phyloP scores from a whole-genome alignment of 1,140 invertebrate species.

The Hylaeus anthracinus region DNA sequence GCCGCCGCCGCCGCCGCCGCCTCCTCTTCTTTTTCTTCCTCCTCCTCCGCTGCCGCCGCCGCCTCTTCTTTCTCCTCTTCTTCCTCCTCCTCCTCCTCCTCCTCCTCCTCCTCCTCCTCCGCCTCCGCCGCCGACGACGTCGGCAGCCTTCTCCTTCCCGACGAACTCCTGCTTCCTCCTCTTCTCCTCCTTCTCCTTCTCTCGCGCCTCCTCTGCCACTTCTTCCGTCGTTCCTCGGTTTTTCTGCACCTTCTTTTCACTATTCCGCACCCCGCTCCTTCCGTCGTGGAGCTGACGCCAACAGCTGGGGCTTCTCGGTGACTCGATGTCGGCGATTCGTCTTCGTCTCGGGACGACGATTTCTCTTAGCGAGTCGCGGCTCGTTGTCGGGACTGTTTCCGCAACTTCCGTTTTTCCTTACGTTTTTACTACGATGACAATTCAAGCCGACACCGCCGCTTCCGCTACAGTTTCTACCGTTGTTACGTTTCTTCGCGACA shows the following conservation, averaged over 20 bases:
- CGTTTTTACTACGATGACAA: conserved; percentile 37
- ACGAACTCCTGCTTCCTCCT: conserved; percentile 61
- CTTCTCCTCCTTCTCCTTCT: conserved; percentile 61
- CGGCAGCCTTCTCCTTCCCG: conserved; percentile 58
- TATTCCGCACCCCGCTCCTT: conserved; percentile 77
- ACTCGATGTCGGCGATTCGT: conserved; percentile 72
- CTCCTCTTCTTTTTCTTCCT: conserved; percentile 40
- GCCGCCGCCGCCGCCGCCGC: conserved; percentile 6
- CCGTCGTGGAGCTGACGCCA: conserved; percentile 76
- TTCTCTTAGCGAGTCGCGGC: conserved; percentile 64
- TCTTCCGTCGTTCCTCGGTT: conserved; percentile 64
- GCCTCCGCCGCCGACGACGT: conserved; percentile 59
- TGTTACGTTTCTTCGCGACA: conserved; percentile 64
- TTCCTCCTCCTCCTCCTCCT: conserved; percentile 19
- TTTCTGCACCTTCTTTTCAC: conserved; percentile 67
- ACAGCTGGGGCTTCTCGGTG: conserved; percentile 71
- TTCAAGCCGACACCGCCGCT: conserved; percentile 45
- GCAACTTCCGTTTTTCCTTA: conserved; percentile 55
- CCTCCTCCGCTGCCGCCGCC: conserved; percentile 10
- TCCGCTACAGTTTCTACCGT: conserved; percentile 59
- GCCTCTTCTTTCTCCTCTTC: conserved; percentile 11
- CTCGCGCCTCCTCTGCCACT: conserved; percentile 63
- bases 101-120: conserved; percentile 36
- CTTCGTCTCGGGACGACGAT: conserved; percentile 68
- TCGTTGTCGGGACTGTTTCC: conserved; percentile 69